These are phyloP conservation scores for Myrmophylax atrothorax DNA, from an alignment of 2,113 vertebrate species.

Conservation along the genomic window DNA sequence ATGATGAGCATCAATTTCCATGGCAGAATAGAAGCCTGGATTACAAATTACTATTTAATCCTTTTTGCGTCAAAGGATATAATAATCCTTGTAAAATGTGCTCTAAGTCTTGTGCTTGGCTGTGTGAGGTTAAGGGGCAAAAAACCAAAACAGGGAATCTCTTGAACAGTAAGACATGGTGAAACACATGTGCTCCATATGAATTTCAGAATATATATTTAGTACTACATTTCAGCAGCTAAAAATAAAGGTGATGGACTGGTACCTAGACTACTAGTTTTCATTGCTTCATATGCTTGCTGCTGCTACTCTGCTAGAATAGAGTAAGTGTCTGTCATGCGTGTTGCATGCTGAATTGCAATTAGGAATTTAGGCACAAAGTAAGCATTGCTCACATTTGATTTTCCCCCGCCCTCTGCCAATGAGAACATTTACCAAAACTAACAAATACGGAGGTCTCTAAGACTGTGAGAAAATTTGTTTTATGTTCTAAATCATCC, in stretches of 20 bases:
- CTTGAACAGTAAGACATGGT: background rate
- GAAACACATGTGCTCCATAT: background rate
- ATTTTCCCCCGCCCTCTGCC: background rate
- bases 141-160: conserved; percentile 6
- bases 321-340: background rate
- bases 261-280: background rate
- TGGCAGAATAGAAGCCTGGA: conserved; percentile 39
- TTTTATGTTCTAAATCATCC: background rate
- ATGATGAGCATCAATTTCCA: conserved; percentile 55
- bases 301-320: background rate
- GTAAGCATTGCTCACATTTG: background rate
- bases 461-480: background rate
- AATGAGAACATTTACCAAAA: background rate
- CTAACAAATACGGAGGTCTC: background rate
- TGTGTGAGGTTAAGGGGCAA: conserved; percentile 30
- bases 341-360: background rate
- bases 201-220: background rate
- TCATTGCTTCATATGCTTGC: background rate
- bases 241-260: conserved; percentile 1
- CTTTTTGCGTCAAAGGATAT: conserved; percentile 66
- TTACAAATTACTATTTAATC: conserved; percentile 69
- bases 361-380: background rate
- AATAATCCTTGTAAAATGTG: conserved; percentile 63
- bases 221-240: background rate
- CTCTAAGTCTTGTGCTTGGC: conserved; percentile 43